phyloP scores from a whole-genome alignment of 2,888 invertebrate genomes.

The Leucophora obtusa region DNA sequence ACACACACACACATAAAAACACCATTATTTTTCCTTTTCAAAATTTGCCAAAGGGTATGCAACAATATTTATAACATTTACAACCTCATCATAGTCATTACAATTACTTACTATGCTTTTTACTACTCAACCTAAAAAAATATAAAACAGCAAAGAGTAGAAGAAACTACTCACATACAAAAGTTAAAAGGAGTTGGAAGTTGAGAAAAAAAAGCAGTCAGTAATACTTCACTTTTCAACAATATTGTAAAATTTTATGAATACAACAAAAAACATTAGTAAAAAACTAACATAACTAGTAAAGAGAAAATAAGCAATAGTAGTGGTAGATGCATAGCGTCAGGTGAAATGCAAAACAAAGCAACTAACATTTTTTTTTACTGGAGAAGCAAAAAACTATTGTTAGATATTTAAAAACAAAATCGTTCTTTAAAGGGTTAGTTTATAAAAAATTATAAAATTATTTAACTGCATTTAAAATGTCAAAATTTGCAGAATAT shows the following conservation, averaged over 20 bases:
- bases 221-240: conserved; percentile 24
- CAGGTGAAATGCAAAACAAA: no score
- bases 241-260: conserved; percentile 18
- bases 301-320: background rate
- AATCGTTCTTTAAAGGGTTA: no score
- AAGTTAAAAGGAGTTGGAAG: background rate
- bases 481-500: no score
- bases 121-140: background rate
- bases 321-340: background rate
- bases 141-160: background rate
- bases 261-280: conserved; percentile 4
- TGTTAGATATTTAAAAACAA: no score
- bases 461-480: no score
- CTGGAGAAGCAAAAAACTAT: no score
- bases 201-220: background rate
- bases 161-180: background rate
- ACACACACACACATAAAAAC: no score
- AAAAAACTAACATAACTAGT: no score
- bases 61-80: conserved; percentile 34
- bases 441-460: no score
- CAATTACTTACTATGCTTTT: conserved; percentile 22
- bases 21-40: conserved; percentile 11
- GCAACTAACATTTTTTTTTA: no score
- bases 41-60: conserved; percentile 29
- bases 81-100: conserved; percentile 34